Evolutionary conservation across 2,888 invertebrate genomes (phyloP).

Genomic region (Tortricodes alternella): DNA sequence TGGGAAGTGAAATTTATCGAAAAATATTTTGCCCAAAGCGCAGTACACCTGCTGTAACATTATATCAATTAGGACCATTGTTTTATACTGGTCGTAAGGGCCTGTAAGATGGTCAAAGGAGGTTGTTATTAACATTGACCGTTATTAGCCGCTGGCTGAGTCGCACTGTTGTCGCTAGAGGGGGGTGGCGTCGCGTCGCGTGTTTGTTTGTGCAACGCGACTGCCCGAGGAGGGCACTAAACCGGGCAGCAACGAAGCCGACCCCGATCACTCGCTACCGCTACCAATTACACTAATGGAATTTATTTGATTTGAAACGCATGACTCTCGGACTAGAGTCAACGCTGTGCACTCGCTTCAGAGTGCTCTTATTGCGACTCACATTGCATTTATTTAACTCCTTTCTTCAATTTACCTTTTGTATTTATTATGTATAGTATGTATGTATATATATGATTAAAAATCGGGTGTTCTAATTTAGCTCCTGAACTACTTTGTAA

Average conservation of each 20-base stretch:
- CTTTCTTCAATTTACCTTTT: conserved; percentile 17
- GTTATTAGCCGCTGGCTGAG: neutral
- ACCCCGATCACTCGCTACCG: conserved; percentile 56
- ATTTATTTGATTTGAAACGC: conserved; percentile 70
- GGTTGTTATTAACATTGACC: conserved; percentile 1
- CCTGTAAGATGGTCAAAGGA: neutral
- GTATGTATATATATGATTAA: neutral
- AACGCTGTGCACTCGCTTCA: conserved; percentile 36
- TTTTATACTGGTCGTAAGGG: no score
- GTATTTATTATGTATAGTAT: neutral
- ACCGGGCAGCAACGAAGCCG: conserved; percentile 36
- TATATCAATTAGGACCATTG: no score
- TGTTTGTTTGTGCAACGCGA: neutral
- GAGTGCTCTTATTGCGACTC: conserved; percentile 40
- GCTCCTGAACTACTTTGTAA: no score
- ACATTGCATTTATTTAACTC: conserved; percentile 38
- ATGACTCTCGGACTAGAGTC: conserved; percentile 36
- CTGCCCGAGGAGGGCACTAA: conserved; percentile 11
- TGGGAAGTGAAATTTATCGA: no score
- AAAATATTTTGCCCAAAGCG: no score
- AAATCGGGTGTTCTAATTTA: no score
- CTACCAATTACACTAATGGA: conserved; percentile 76
- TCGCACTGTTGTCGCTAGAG: neutral
- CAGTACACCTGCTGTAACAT: no score
- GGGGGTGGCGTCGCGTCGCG: neutral